Percentiles rank a stretch among this genome's conserved stretches.
Evolutionary conservation across 37 sponge, comb jelly and placozoan species (phyloP).

Genomic region (Mnemiopsis leidyi): DNA sequence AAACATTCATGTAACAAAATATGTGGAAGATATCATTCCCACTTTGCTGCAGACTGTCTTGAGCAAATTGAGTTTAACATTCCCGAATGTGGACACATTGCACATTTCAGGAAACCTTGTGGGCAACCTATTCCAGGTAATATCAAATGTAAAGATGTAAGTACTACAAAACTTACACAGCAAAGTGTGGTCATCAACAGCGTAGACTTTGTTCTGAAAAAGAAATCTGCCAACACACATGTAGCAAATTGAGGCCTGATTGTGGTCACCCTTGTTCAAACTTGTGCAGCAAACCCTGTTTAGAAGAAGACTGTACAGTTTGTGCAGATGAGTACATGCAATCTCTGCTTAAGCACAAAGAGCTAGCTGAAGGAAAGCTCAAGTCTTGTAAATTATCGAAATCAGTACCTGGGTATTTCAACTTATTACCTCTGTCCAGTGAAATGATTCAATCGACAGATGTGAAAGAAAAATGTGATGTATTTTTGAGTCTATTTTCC

Average conservation of each 20-base stretch:
- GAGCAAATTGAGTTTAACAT: not conserved
- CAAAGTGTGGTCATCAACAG: conserved; percentile 20
- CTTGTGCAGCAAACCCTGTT: conserved; percentile 69
- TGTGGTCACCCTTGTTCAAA: conserved; percentile 82
- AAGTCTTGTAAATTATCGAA: not conserved
- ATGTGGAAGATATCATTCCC: not conserved
- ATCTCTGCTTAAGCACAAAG: conserved; percentile 67
- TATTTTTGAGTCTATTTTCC: not conserved
- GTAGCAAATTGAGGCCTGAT: conserved; percentile 67
- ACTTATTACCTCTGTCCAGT: not conserved
- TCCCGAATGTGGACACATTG: conserved; percentile 13
- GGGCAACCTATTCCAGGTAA: not conserved
- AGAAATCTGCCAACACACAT: conserved; percentile 67
- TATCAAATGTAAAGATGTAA: too few relatives aligned
- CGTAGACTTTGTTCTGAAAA: not conserved
- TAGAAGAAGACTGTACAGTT: not conserved
- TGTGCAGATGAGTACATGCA: conserved; percentile 70
- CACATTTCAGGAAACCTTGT: not conserved
- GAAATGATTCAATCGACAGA: not conserved
- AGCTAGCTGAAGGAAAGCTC: not conserved
- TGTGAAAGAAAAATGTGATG: not conserved
- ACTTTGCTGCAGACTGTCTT: not conserved
- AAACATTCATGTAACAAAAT: not conserved
- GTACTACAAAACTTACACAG: too few relatives aligned
- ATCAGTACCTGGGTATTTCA: not conserved